Percentiles rank a stretch among this genome's conserved stretches.
Evolutionary conservation across 2,113 vertebrate species (phyloP).

Genomic region (Corythoichthys intestinalis): DNA sequence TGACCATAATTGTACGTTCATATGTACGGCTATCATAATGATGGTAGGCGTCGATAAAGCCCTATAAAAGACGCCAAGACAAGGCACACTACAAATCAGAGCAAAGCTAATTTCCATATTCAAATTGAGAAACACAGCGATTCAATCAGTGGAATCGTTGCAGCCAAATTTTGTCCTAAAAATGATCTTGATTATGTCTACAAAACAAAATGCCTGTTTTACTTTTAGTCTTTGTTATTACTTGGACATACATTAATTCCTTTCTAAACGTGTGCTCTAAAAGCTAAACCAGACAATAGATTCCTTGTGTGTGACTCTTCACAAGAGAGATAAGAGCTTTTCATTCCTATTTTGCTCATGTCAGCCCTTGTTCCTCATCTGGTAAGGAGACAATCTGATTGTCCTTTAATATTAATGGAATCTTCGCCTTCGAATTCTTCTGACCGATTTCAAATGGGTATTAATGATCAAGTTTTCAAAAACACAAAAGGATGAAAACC

Average conservation of each 20-base stretch:
- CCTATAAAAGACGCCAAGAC: too few species aligned
- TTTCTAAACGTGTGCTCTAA: not conserved
- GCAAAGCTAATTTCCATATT: too few species aligned
- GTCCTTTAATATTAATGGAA: constrained; percentile 33
- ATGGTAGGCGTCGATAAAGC: too few species aligned
- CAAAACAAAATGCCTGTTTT: not conserved
- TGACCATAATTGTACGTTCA: too few species aligned
- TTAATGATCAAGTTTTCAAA: constrained; percentile 11
- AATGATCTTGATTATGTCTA: not conserved
- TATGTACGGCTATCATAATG: too few species aligned
- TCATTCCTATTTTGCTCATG: constrained; percentile 3
- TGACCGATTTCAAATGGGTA: constrained; percentile 24
- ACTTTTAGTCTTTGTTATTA: not conserved
- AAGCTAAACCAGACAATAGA: not conserved
- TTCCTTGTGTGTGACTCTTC: not conserved
- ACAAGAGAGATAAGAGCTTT: constrained; percentile 14
- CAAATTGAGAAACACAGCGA: too few species aligned
- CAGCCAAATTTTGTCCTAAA: not conserved
- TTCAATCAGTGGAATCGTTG: not conserved
- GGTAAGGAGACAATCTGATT: constrained; percentile 19
- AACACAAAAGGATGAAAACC: constrained; percentile 9
- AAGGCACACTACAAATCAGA: too few species aligned
- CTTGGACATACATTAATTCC: not conserved
- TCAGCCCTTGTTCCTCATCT: constrained; percentile 12
- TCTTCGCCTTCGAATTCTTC: constrained; percentile 22